phyloP scores from a whole-genome alignment of 2,797 vertebrate genomes.

The Oreortyx pictus region DNA sequence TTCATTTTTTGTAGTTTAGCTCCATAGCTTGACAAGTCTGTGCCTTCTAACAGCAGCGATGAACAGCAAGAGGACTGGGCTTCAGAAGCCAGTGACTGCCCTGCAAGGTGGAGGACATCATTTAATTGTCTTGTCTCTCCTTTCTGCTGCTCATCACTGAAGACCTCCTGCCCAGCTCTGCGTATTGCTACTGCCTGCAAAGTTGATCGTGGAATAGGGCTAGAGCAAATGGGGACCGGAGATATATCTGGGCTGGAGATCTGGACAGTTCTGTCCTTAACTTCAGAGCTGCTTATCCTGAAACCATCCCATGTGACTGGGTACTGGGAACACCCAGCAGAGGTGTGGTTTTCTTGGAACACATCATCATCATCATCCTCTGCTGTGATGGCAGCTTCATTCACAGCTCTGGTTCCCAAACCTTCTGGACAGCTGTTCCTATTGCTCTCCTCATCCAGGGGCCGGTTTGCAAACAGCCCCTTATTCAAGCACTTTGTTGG shows the following conservation, averaged over 20 bases:
- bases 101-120: constrained; percentile 73
- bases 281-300: constrained; percentile 28
- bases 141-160: constrained; percentile 68
- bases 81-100: constrained; percentile 77
- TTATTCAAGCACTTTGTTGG: constrained; percentile 17
- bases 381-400: not conserved
- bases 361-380: constrained; percentile 52
- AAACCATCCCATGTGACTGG: constrained; percentile 30
- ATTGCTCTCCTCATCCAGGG: not conserved
- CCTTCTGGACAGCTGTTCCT: not conserved
- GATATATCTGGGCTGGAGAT: constrained; percentile 41
- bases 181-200: constrained; percentile 78
- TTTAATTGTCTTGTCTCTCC: constrained; percentile 60
- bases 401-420: not conserved
- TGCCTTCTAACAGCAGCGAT: constrained; percentile 87
- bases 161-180: constrained; percentile 45
- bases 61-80: constrained; percentile 89
- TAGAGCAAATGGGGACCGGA: constrained; percentile 83
- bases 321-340: constrained; percentile 33
- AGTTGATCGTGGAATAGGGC: constrained; percentile 84
- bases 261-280: constrained; percentile 31
- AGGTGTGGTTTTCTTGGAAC: constrained; percentile 45
- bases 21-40: constrained; percentile 89
- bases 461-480: not conserved
- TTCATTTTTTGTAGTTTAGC: constrained; percentile 93